Evolutionary conservation across 2,113 vertebrate species (phyloP).

Genomic region (Patagioenas fasciata): DNA sequence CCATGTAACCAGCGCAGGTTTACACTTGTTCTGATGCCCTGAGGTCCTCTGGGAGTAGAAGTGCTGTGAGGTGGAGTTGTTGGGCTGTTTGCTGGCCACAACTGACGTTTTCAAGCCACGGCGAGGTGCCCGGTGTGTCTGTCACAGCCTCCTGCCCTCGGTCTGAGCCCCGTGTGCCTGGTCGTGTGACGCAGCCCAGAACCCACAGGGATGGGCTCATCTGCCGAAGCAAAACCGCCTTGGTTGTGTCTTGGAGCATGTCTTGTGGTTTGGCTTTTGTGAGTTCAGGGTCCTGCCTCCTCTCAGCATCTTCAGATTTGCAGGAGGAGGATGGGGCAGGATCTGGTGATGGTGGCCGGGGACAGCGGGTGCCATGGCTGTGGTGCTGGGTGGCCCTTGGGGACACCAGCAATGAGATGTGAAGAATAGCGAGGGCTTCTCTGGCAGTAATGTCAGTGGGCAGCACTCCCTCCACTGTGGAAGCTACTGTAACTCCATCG

Average conservation of each 20-base stretch:
- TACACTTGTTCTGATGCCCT: not conserved
- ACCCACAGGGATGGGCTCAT: not conserved
- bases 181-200: not conserved
- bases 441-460: not conserved
- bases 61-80: fast-evolving
- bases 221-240: not conserved
- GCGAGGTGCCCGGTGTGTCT: fast-evolving
- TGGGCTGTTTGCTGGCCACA: not conserved
- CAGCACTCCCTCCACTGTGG: not conserved
- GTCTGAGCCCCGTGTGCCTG: fast-evolving
- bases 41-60: not conserved
- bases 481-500: conserved; percentile 1
- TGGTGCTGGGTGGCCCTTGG: not conserved
- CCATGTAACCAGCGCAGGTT: fast-evolving
- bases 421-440: conserved; percentile 12
- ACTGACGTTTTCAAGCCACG: not conserved
- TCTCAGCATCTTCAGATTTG: not conserved
- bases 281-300: not conserved
- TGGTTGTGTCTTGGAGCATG: fast-evolving
- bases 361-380: fast-evolving
- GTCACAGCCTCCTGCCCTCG: not conserved
- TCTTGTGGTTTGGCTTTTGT: not conserved
- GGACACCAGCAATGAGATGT: conserved; percentile 36
- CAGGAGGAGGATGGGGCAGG: not conserved
- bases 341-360: not conserved